Conservation (phyloP, 2,113 vertebrate species). For the Meleagris gallopavo region DNA sequence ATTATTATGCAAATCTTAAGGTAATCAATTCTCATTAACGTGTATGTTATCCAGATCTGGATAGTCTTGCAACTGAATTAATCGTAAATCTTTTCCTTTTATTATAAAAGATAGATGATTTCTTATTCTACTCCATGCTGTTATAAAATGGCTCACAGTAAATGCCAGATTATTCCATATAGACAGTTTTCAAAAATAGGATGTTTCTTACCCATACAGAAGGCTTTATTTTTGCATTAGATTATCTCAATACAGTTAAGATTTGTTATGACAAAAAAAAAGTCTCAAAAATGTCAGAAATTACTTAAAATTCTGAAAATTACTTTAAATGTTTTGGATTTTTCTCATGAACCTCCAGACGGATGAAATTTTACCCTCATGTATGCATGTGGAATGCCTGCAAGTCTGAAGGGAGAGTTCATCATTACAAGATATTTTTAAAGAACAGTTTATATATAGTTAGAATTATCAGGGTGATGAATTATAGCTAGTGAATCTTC, state of each 20-base stretch:
- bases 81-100: background rate
- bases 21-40: background rate
- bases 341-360: background rate
- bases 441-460: background rate
- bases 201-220: background rate
- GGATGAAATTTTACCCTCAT: background rate
- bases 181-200: background rate
- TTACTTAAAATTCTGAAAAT: background rate
- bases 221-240: background rate
- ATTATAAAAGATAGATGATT: background rate
- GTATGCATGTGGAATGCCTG: background rate
- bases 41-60: background rate
- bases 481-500: slow-evolving; percentile 24
- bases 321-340: background rate
- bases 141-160: background rate
- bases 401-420: slow-evolving; percentile 15
- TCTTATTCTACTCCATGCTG: background rate
- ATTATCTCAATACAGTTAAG: background rate
- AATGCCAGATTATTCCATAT: background rate
- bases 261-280: background rate
- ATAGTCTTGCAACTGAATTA: background rate
- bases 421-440: slow-evolving; percentile 4
- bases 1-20: background rate
- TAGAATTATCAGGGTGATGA: slow-evolving; percentile 22
- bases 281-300: background rate